These are phyloP conservation scores for Scaptomyza montana DNA, from an alignment of 1,140 invertebrate species.

Conservation along the genomic window DNA sequence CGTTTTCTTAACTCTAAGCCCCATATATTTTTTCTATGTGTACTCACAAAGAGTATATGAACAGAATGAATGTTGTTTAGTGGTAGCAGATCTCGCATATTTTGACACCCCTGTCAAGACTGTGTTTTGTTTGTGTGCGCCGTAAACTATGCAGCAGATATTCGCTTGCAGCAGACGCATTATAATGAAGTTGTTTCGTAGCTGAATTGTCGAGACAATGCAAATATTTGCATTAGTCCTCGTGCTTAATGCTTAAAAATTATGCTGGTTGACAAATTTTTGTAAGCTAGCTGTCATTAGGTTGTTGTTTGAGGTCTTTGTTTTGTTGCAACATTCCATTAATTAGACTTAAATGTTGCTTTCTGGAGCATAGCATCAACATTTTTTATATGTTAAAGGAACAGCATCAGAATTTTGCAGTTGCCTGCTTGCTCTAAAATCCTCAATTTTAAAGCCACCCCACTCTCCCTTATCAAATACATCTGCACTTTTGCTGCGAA, in stretches of 20 bases:
- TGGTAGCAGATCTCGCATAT: constrained; percentile 35
- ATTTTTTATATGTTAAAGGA: background rate
- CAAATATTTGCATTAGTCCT: constrained; percentile 71
- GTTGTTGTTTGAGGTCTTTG: constrained; percentile 35
- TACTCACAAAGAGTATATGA: background rate
- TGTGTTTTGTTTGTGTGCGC: constrained; percentile 17
- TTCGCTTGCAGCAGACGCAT: constrained; percentile 46
- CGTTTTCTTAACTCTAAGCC: background rate
- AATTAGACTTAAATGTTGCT: constrained; percentile 62
- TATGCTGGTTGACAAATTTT: constrained; percentile 80
- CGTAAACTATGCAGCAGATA: constrained; percentile 59
- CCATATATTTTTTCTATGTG: background rate
- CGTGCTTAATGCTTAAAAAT: constrained; percentile 73
- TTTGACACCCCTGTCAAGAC: constrained; percentile 72
- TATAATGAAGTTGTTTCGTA: constrained; percentile 69
- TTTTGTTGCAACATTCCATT: constrained; percentile 63
- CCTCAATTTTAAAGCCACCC: background rate
- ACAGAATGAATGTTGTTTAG: constrained; percentile 1
- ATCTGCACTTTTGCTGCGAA: constrained; percentile 46
- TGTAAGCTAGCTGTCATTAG: constrained; percentile 17
- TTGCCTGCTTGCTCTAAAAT: constrained; percentile 13
- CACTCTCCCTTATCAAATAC: background rate
- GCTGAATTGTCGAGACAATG: constrained; percentile 51
- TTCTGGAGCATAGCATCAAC: background rate
- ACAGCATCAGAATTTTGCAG: constrained; percentile 44